Evolutionary conservation across 2,113 vertebrate species (phyloP).

Genomic region (Pagrus major): DNA sequence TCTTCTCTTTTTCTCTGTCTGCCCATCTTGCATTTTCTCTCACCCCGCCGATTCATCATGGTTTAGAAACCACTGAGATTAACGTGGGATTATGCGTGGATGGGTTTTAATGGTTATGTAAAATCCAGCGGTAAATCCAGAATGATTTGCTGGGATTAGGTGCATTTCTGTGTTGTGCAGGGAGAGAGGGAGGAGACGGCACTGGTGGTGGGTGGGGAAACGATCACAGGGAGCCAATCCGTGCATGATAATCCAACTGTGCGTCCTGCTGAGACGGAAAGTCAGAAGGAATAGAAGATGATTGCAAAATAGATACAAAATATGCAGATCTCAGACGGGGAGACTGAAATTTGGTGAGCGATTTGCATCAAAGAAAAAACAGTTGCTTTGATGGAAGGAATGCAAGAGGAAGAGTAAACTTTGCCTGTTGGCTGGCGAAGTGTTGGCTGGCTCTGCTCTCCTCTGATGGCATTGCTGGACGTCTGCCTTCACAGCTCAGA

Average conservation of each 20-base stretch:
- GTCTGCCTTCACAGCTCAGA: conserved; percentile 41
- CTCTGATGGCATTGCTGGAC: conserved; percentile 39
- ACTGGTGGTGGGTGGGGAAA: conserved; percentile 46
- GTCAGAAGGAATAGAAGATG: conserved; percentile 1
- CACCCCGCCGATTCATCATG: conserved; percentile 54
- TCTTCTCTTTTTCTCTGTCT: conserved; percentile 1
- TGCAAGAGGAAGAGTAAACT: conserved; percentile 31
- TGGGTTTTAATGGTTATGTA: conserved; percentile 84
- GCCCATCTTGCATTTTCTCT: conserved; percentile 14
- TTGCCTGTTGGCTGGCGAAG: conserved; percentile 14
- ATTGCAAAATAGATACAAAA: conserved; percentile 5
- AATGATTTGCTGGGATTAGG: conserved; percentile 87
- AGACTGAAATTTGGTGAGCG: neutral
- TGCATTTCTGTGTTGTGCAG: conserved; percentile 54
- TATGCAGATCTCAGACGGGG: neutral
- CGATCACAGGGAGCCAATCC: conserved; percentile 19
- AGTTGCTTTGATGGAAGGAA: conserved; percentile 46
- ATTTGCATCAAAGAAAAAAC: neutral
- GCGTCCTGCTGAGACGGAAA: conserved; percentile 27
- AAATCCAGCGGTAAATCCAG: conserved; percentile 74
- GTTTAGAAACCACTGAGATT: conserved; percentile 77
- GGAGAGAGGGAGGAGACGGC: conserved; percentile 51
- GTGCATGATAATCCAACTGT: conserved; percentile 1
- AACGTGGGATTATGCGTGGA: conserved; percentile 79
- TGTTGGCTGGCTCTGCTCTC: conserved; percentile 14